Conservation (phyloP, 2,797 vertebrate species). For the Lutra lutra region DNA sequence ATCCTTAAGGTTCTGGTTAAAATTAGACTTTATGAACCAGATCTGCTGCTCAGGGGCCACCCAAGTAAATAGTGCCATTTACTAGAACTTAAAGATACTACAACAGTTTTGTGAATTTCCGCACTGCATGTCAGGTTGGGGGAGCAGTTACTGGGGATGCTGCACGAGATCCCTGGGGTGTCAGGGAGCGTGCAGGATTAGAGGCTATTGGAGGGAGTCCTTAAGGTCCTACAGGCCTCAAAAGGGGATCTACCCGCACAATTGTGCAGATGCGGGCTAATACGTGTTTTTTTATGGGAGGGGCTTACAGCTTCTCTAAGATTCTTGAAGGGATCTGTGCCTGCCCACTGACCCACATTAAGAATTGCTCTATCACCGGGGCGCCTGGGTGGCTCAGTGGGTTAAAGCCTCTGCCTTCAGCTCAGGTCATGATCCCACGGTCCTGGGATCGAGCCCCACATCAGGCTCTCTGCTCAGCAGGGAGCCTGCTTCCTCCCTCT, state of each 20-base stretch:
- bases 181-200: background rate
- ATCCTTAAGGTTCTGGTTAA: slow-evolving; percentile 10
- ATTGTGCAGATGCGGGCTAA: background rate
- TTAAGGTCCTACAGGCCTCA: too few relatives aligned
- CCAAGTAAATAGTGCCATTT: background rate
- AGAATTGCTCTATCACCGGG: background rate
- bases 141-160: background rate
- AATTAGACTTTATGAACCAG: background rate
- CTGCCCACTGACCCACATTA: background rate
- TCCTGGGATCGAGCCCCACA: too few relatives aligned
- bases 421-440: too few relatives aligned
- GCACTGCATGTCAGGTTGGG: background rate
- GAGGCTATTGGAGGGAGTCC: background rate
- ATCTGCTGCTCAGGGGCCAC: background rate
- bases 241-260: background rate
- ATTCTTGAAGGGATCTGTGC: background rate
- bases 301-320: background rate
- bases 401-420: too few relatives aligned
- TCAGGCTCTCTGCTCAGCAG: too few relatives aligned
- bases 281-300: background rate
- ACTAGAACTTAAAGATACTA: background rate
- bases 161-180: background rate
- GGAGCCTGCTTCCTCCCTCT: too few relatives aligned
- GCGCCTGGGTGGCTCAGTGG: too few relatives aligned
- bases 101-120: background rate